Percentiles rank a stretch among this genome's conserved stretches.
These are phyloP conservation scores for Chirona hameri DNA, from an alignment of 2,888 invertebrate species.

Conservation along the genomic window DNA sequence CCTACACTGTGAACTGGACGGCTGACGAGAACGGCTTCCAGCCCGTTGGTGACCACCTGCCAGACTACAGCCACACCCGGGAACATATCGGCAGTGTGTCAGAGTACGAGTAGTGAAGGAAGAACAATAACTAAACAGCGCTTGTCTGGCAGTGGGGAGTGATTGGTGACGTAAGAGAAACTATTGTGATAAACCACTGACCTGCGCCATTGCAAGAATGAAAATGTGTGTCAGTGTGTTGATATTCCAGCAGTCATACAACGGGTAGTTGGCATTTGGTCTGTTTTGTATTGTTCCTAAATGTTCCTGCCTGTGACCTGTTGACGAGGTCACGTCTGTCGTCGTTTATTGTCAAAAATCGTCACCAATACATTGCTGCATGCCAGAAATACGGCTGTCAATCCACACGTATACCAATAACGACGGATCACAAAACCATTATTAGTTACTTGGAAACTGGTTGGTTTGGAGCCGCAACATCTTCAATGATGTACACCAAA, in stretches of 20 bases:
- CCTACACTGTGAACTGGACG: constrained; percentile 14
- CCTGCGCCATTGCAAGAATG: no score
- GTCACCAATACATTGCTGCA: no score
- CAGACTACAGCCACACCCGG: constrained; percentile 22
- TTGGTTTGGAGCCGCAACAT: no score
- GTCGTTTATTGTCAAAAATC: no score
- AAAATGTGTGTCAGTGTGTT: neutral
- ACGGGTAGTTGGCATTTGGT: neutral
- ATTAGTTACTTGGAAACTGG: no score
- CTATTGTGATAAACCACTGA: no score
- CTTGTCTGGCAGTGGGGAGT: neutral
- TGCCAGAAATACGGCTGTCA: no score
- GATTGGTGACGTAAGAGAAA: neutral
- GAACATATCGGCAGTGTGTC: constrained; percentile 2
- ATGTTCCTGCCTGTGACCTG: neutral
- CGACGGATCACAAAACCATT: no score
- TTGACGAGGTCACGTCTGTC: no score
- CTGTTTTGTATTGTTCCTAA: neutral
- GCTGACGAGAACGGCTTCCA: constrained; percentile 30
- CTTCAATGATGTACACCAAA: no score
- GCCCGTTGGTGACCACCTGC: constrained; percentile 12
- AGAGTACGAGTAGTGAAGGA: neutral
- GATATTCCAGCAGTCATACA: neutral
- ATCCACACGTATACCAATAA: no score
- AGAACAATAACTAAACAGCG: no score